These are phyloP conservation scores for Scartelaos histophorus DNA, from an alignment of 2,113 vertebrate genomes.

Conservation along the genomic window DNA sequence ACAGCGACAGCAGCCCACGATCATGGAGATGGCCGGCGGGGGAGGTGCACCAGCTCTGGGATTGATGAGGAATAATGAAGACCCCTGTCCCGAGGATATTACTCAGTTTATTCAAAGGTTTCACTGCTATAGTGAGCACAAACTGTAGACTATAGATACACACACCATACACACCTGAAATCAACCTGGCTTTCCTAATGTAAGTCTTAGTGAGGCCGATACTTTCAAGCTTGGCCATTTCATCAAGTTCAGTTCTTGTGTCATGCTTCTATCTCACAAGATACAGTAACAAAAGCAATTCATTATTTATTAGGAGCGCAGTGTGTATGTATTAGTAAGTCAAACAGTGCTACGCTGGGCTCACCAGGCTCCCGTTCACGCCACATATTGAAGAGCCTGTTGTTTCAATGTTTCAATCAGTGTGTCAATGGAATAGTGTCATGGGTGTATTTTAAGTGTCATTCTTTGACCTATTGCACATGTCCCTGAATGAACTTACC, in stretches of 20 bases:
- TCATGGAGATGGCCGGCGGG: slow-evolving; percentile 56
- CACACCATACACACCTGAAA: not conserved
- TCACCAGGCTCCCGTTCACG: not conserved
- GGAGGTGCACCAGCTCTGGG: slow-evolving; percentile 49
- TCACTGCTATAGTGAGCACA: slow-evolving; percentile 36
- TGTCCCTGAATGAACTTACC: slow-evolving; percentile 54
- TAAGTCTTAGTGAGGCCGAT: slow-evolving; percentile 10
- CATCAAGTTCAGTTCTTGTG: not conserved
- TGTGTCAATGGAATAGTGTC: slow-evolving; percentile 18
- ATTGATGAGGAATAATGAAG: slow-evolving; percentile 59
- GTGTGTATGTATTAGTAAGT: slow-evolving; percentile 17
- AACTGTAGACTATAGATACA: slow-evolving; percentile 14
- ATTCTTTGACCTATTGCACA: slow-evolving; percentile 45
- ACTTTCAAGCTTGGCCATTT: not conserved
- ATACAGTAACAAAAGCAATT: not conserved
- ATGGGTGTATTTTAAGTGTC: slow-evolving; percentile 12
- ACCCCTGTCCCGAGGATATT: slow-evolving; percentile 56
- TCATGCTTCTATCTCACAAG: slow-evolving; percentile 21
- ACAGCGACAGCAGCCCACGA: slow-evolving; percentile 38
- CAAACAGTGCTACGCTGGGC: not conserved
- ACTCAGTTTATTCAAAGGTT: slow-evolving; percentile 40
- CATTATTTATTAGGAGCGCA: slow-evolving; percentile 19
- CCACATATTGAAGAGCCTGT: slow-evolving; percentile 16
- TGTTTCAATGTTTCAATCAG: slow-evolving; percentile 22
- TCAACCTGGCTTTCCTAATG: slow-evolving; percentile 25